Evolutionary conservation across 2,888 invertebrate species (phyloP).

Genomic region (Limulus polyphemus): DNA sequence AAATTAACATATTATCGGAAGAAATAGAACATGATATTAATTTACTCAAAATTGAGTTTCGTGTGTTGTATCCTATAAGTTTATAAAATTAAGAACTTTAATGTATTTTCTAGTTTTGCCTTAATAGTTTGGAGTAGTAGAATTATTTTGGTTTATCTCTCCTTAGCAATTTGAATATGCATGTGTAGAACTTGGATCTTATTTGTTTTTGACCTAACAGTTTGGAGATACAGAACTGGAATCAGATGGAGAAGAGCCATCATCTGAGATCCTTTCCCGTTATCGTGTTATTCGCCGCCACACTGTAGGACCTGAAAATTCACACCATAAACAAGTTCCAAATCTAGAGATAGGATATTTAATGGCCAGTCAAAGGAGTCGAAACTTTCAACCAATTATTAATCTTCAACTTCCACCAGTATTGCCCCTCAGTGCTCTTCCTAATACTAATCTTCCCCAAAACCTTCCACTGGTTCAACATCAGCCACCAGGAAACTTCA

Average conservation of each 20-base stretch:
- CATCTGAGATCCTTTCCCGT: constrained; percentile 35
- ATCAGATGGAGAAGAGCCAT: constrained; percentile 31
- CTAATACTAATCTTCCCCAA: constrained; percentile 68
- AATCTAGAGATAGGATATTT: constrained; percentile 13
- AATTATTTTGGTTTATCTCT: too few relatives aligned
- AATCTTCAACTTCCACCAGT: constrained; percentile 14
- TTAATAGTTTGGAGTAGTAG: too few relatives aligned
- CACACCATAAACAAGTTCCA: constrained; percentile 56
- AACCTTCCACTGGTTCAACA: constrained; percentile 71
- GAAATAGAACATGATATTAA: too few relatives aligned
- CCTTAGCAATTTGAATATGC: too few relatives aligned
- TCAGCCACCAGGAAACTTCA: constrained; percentile 69
- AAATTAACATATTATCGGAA: too few relatives aligned
- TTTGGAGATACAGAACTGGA: constrained; percentile 45
- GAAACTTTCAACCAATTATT: constrained; percentile 9
- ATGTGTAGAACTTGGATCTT: too few relatives aligned
- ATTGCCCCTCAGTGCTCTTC: constrained; percentile 42
- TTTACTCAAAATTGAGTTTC: too few relatives aligned
- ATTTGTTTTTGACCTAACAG: constrained; percentile 29
- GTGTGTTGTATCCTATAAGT: too few relatives aligned
- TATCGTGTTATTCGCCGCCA: constrained; percentile 60
- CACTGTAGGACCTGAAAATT: constrained; percentile 86
- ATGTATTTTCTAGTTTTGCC: too few relatives aligned
- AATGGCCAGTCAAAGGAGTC: constrained; percentile 20
- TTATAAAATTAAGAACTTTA: too few relatives aligned